Conservation (phyloP, 2,888 invertebrate species). For the Cerastis rubricosa region DNA sequence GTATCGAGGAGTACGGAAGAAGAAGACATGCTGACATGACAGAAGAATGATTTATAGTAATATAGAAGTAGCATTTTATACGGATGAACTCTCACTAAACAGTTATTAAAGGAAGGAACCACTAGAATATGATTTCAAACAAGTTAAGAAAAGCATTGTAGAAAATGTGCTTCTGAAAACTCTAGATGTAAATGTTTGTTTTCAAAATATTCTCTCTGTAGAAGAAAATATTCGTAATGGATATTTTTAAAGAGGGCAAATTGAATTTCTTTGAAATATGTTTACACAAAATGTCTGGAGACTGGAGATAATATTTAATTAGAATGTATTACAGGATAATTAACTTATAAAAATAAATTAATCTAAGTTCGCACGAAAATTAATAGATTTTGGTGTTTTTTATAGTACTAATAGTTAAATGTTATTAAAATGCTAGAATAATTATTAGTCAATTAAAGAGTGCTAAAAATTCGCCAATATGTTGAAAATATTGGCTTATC, state of each 20-base stretch:
- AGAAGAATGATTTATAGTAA: not conserved
- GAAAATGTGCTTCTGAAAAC: slow-evolving; percentile 6
- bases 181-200: slow-evolving; percentile 20
- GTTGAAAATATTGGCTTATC: not conserved
- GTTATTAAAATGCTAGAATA: not conserved
- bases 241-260: slow-evolving; percentile 8
- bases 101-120: slow-evolving; percentile 8
- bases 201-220: slow-evolving; percentile 14
- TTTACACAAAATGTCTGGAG: not conserved
- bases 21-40: not conserved
- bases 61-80: not conserved
- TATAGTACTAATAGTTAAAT: not conserved
- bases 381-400: not conserved
- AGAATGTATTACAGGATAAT: not conserved
- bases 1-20: not conserved
- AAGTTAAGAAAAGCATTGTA: slow-evolving; percentile 22
- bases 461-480: not conserved
- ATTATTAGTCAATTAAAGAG: not conserved
- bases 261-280: not conserved
- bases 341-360: not conserved
- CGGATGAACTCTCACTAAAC: not conserved
- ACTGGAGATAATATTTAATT: not conserved
- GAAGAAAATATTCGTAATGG: slow-evolving; percentile 18
- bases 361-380: not conserved
- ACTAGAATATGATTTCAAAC: slow-evolving; percentile 18